Evolutionary conservation across 2,113 vertebrate species (phyloP).

Genomic region (Lota lota): DNA sequence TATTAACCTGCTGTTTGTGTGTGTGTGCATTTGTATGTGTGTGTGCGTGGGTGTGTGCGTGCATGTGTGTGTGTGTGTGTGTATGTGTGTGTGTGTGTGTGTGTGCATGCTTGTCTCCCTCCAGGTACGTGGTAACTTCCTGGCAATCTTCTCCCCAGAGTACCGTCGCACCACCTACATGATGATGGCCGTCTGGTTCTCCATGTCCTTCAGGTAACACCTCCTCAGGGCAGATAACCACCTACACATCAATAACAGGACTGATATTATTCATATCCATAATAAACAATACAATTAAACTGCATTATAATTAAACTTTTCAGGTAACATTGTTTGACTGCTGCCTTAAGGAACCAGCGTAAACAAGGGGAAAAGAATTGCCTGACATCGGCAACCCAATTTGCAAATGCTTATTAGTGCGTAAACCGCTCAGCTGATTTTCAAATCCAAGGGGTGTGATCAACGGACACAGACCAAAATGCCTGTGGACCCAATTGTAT

Average conservation of each 20-base stretch:
- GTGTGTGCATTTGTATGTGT: too few species aligned
- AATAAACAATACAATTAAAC: neutral
- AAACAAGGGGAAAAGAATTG: too few species aligned
- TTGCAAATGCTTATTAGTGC: too few species aligned
- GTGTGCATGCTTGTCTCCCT: neutral
- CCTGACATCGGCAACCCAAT: too few species aligned
- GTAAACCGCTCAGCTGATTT: too few species aligned
- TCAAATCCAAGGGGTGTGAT: too few species aligned
- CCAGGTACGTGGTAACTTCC: constrained; percentile 91
- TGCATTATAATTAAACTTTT: neutral
- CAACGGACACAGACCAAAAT: too few species aligned
- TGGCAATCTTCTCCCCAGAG: constrained; percentile 82
- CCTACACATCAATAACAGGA: neutral
- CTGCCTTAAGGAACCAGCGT: too few species aligned
- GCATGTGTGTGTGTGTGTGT: neutral
- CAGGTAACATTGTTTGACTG: too few species aligned
- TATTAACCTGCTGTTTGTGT: neutral
- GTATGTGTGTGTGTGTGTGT: constrained; percentile 1
- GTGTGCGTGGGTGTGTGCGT: neutral
- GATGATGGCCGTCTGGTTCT: constrained; percentile 99
- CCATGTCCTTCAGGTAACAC: constrained; percentile 93
- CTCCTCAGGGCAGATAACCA: neutral
- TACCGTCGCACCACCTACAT: constrained; percentile 90
- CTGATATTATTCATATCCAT: neutral
- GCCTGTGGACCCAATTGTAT: too few species aligned